Conservation (phyloP, 1,140 invertebrate species). For the Oscheius sp. region DNA sequence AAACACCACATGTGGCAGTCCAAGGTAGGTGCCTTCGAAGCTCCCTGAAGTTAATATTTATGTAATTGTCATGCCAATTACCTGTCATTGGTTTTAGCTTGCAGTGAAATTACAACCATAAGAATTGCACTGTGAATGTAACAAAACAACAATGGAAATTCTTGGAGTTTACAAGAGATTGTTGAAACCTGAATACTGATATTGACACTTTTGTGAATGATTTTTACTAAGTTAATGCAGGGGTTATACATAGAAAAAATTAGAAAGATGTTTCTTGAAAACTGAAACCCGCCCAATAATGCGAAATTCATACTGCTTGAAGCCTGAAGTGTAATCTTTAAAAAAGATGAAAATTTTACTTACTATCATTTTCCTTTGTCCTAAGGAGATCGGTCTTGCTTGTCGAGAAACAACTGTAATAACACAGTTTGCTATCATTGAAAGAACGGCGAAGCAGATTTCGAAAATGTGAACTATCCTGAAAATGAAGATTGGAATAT, state of each 20-base stretch:
- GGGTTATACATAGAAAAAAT: conserved; percentile 19
- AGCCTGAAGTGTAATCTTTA: not conserved
- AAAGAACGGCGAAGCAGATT: not conserved
- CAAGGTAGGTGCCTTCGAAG: not conserved
- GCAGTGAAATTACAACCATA: not conserved
- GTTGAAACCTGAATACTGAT: too few species aligned
- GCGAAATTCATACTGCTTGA: conserved; percentile 20
- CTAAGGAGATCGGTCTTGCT: not conserved
- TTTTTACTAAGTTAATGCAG: conserved; percentile 11
- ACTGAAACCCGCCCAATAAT: conserved; percentile 9
- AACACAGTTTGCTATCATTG: not conserved
- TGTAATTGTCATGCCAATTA: not conserved
- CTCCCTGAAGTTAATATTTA: not conserved
- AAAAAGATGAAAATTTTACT: not conserved
- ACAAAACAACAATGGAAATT: conserved; percentile 23
- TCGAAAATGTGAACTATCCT: conserved; percentile 4
- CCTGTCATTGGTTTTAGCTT: not conserved
- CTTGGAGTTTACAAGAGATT: conserved; percentile 26
- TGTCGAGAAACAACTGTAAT: not conserved
- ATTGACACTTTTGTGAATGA: too few species aligned
- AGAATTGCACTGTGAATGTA: conserved; percentile 23
- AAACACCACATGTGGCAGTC: conserved; percentile 4
- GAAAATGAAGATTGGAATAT: not conserved
- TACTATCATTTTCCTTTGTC: conserved; percentile 3
- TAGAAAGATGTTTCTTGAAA: conserved; percentile 12